Base-by-base conservation (phyloP, 2,797 vertebrate species). In the Mionectes olivaceus region DNA sequence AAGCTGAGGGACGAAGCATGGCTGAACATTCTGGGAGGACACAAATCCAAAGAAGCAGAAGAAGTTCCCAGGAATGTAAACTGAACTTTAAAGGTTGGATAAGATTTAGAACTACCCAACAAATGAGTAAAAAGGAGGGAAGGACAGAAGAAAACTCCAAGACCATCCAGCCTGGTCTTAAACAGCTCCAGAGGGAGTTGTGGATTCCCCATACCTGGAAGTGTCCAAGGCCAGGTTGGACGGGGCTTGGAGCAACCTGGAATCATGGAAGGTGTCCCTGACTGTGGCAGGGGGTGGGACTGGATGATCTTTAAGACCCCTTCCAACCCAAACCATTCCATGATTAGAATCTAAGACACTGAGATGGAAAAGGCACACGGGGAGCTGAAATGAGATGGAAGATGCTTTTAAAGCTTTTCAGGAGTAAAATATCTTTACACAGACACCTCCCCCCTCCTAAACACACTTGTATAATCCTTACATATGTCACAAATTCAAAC, bases 231-330 rank as follows among this genome's bases (percentile, higher is more conserved):
- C 43, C 69, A 33, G 75, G 49, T 0, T 44, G 61, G 43, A 23
- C 1, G 0, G 9, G 47, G 41, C 13, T 76, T 11, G 56, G 64
- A 63, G 71, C 16, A 33, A 0, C 4, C 49, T 76, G 13, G 37
- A 10, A 39, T 39, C 37, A 39, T 39, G 37, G 39, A 2, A 70
- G 6, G 15, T 32, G 49, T 16, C 63, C 43, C 82, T 75, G 43
- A 15, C 46, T 43, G 13, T 39, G 56, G 57, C 39, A n/a, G 14
- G 23, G 6, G 19, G 28, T 39, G 41, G 10, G 1, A 55, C 19
- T n/a, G 19, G 33, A 5, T 13, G 56, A 5, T 4, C 8, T 81
- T 35, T 8, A 9, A 46, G 8, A 19, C 24, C 33, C 28, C n/a
- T 28, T 18, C 33, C 22, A 25, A 37, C 13, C 4, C 16, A 52